Conservation (phyloP, 2,888 invertebrate genomes). For the Endotricha flammealis region DNA sequence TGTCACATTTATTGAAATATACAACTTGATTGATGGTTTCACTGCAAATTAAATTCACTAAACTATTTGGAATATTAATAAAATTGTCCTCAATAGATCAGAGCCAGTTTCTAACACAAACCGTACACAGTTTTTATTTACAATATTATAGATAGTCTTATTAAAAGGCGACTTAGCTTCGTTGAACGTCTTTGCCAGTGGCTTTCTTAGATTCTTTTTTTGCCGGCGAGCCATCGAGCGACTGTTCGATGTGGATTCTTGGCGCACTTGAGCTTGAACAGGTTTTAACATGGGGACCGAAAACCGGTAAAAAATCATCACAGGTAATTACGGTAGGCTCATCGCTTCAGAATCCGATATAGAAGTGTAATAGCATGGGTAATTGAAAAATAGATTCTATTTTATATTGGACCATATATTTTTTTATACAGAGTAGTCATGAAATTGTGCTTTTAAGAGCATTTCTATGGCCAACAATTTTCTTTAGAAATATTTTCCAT, state of each 20-base stretch:
- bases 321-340: constrained; percentile 66
- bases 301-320: constrained; percentile 72
- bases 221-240: constrained; percentile 49
- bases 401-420: constrained; percentile 10
- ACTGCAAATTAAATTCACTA: constrained; percentile 13
- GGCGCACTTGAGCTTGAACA: constrained; percentile 62
- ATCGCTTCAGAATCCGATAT: constrained; percentile 52
- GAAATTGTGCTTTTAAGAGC: not conserved
- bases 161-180: constrained; percentile 34
- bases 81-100: constrained; percentile 27
- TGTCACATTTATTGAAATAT: constrained; percentile 31
- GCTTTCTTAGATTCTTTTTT: constrained; percentile 55
- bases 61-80: constrained; percentile 13
- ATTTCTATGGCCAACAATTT: constrained; percentile 21
- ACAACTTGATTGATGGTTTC: constrained; percentile 19
- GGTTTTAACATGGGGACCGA: constrained; percentile 64
- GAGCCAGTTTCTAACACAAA: constrained; percentile 28
- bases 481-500: constrained; percentile 34
- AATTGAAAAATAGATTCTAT: constrained; percentile 34
- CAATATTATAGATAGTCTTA: constrained; percentile 28
- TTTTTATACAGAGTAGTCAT: too few species aligned
- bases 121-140: constrained; percentile 34
- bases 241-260: constrained; percentile 59
- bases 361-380: constrained; percentile 37
- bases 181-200: constrained; percentile 44